Conservation (phyloP, 92 coral and sea anemone species). For the Palythoa grandis region DNA sequence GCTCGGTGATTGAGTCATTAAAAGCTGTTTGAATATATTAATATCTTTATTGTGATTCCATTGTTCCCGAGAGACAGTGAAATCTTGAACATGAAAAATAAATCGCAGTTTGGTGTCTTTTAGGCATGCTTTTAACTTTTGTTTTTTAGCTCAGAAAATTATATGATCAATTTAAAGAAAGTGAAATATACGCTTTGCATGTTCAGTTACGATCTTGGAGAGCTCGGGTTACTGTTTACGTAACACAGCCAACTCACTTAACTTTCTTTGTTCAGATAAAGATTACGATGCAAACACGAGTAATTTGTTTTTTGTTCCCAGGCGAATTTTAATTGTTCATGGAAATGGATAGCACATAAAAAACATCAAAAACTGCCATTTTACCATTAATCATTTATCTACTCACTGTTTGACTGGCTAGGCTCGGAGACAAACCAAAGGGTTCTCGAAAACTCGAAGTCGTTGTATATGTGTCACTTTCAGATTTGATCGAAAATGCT, state of each 20-base stretch:
- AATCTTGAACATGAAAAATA: background rate
- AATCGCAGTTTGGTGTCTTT: background rate
- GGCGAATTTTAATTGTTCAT: conserved; percentile 28
- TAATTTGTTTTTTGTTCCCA: conserved; percentile 22
- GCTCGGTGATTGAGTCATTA: background rate
- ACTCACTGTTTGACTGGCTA: background rate
- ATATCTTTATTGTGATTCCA: background rate
- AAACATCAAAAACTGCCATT: conserved; percentile 15
- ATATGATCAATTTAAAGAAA: background rate
- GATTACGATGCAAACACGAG: conserved; percentile 5
- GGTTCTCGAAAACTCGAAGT: background rate
- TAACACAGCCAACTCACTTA: conserved; percentile 31
- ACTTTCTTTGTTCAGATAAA: conserved; percentile 27
- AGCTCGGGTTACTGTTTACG: conserved; percentile 24
- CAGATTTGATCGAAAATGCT: background rate
- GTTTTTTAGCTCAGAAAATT: background rate
- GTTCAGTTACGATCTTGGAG: background rate
- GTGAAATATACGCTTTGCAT: too few species aligned
- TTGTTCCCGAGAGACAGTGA: background rate
- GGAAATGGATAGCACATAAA: background rate
- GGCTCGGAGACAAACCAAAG: too few species aligned
- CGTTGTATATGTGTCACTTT: background rate
- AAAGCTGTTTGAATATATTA: conserved; percentile 10
- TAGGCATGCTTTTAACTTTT: background rate
- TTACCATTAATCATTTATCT: background rate